phyloP scores from a whole-genome alignment of 2,888 invertebrate genomes.

The Sepiola atlantica region DNA sequence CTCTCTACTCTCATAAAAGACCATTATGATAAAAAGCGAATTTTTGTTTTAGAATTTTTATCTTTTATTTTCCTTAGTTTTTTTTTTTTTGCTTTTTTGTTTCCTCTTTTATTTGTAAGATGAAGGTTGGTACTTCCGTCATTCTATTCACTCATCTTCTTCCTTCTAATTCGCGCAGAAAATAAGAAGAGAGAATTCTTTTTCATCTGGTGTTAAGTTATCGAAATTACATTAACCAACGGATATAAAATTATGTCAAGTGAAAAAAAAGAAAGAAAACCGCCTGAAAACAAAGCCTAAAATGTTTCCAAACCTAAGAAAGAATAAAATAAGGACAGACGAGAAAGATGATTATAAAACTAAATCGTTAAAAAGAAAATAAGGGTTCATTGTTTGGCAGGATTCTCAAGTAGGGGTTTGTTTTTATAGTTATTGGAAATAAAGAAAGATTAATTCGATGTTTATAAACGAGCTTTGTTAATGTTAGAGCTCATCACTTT shows the following conservation, averaged over 20 bases:
- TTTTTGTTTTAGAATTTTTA: neutral
- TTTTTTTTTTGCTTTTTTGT: neutral
- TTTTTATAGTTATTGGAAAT: neutral
- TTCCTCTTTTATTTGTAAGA: no score
- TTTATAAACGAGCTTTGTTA: neutral
- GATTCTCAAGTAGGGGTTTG: neutral
- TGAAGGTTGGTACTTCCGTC: neutral
- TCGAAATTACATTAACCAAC: neutral
- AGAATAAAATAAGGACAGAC: neutral
- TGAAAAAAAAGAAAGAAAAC: neutral
- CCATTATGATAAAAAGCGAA: neutral
- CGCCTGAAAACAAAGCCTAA: neutral
- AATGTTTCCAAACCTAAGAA: neutral
- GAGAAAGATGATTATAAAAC: neutral
- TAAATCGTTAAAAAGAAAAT: neutral
- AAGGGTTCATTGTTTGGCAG: neutral
- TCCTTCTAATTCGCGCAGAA: neutral
- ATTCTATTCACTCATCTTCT: neutral
- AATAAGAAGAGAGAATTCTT: neutral
- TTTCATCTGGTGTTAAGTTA: slow-evolving; percentile 32
- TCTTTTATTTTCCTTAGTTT: neutral
- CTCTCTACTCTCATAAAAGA: neutral
- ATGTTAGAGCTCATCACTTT: neutral
- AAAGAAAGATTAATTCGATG: slow-evolving; percentile 22
- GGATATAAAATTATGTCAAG: neutral